These are phyloP conservation scores for Ennomos quercinarius DNA, from an alignment of 2,888 invertebrate genomes.

Conservation along the genomic window DNA sequence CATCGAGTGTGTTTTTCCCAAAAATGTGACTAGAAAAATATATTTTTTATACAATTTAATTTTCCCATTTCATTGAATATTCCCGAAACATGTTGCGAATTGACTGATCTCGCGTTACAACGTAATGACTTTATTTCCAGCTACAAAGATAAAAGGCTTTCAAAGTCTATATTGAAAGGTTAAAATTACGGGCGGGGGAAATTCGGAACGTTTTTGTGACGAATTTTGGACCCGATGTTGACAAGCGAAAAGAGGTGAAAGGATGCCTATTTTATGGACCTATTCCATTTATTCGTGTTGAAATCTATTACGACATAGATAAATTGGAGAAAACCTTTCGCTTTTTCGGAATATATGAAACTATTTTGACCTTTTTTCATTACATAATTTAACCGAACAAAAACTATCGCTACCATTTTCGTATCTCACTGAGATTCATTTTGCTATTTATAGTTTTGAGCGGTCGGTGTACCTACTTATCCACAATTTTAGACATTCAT, in stretches of 20 bases:
- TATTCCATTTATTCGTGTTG: constrained; percentile 31
- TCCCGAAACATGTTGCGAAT: constrained; percentile 27
- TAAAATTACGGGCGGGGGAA: constrained; percentile 28
- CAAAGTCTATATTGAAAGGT: constrained; percentile 47
- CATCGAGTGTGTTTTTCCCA: constrained; percentile 28
- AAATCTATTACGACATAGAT: constrained; percentile 33
- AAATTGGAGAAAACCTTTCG: constrained; percentile 25
- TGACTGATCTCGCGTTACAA: constrained; percentile 48
- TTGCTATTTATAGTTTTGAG: background rate
- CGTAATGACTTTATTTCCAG: constrained; percentile 56
- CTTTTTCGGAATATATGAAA: constrained; percentile 23
- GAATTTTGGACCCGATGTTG: constrained; percentile 32
- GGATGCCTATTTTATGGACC: constrained; percentile 34
- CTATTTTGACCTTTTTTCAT: constrained; percentile 24
- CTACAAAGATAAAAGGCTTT: constrained; percentile 51
- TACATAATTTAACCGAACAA: constrained; percentile 22
- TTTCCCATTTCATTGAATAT: constrained; percentile 34
- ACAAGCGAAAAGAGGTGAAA: constrained; percentile 27
- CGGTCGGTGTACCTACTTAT: too few relatives aligned
- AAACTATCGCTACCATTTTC: constrained; percentile 4
- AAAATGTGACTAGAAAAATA: constrained; percentile 33
- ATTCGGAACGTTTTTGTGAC: constrained; percentile 28
- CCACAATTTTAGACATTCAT: too few relatives aligned
- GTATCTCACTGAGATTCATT: constrained; percentile 15
- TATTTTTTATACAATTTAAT: constrained; percentile 37